phyloP scores from a whole-genome alignment of 2,113 vertebrate species.

The Acanthisitta chloris region DNA sequence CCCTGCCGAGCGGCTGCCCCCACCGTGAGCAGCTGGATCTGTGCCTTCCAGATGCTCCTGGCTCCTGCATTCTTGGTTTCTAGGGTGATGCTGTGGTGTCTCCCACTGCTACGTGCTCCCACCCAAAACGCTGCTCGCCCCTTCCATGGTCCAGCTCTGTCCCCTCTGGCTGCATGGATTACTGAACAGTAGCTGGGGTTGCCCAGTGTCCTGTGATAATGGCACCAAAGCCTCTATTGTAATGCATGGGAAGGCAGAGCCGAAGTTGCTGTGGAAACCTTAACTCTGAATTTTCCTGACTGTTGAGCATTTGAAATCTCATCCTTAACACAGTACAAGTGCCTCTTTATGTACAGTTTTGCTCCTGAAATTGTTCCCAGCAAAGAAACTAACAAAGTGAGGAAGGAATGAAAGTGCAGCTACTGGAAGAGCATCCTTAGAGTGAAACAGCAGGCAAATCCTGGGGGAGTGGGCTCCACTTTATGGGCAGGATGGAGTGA shows the following conservation, averaged over 20 bases:
- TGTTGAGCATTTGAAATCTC: not conserved
- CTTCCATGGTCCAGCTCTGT: not conserved
- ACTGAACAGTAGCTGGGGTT: not conserved
- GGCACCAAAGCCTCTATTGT: constrained; percentile 3
- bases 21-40: not conserved
- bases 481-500: not conserved
- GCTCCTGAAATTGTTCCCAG: not conserved
- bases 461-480: not conserved
- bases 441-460: not conserved
- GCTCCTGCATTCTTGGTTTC: not conserved
- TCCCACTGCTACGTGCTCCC: not conserved
- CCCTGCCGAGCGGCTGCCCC: not conserved
- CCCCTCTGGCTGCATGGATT: not conserved
- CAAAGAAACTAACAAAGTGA: not conserved
- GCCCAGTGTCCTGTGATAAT: not conserved
- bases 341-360: not conserved
- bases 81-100: not conserved
- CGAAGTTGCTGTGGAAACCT: constrained; percentile 49
- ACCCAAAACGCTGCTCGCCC: accelerated
- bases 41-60: not conserved
- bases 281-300: not conserved
- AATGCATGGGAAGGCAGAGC: not conserved
- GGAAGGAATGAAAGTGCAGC: not conserved
- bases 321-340: not conserved
- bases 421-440: not conserved